Percentiles rank a stretch among this genome's conserved stretches.
These are phyloP conservation scores for Drosophila fungiperda DNA, from an alignment of 2,888 invertebrate species.

Conservation along the genomic window DNA sequence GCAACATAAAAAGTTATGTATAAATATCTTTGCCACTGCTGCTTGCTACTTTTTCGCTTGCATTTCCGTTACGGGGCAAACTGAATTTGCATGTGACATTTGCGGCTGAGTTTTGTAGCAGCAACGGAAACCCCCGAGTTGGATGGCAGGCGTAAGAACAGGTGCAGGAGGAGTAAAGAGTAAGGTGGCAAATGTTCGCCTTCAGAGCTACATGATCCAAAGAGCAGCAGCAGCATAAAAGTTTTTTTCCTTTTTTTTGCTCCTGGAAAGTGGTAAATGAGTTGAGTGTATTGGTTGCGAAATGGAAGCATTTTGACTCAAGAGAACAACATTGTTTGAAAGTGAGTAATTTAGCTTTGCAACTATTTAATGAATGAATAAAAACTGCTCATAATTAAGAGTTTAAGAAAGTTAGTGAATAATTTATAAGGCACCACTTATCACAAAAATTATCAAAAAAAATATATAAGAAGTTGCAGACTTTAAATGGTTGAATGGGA, in stretches of 20 bases:
- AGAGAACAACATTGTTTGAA: conserved; percentile 15
- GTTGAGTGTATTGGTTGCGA: conserved; percentile 3
- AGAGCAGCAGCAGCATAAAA: conserved; percentile 39
- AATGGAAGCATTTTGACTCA: conserved; percentile 15
- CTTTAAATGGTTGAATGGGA: background rate
- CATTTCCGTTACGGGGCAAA: conserved; percentile 71
- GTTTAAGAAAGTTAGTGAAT: background rate
- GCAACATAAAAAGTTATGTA: conserved; percentile 72
- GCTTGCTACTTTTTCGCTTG: conserved; percentile 65
- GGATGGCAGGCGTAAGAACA: conserved; percentile 24
- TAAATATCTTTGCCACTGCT: conserved; percentile 61
- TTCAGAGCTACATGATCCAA: conserved; percentile 44
- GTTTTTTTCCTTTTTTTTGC: conserved; percentile 1
- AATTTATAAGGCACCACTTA: background rate
- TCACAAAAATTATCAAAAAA: background rate
- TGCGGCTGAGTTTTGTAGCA: conserved; percentile 52
- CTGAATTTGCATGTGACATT: conserved; percentile 72
- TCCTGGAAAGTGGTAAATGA: conserved; percentile 28
- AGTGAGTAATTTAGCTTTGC: conserved; percentile 14
- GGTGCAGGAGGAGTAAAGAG: background rate
- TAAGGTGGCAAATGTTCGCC: conserved; percentile 21
- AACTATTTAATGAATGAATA: conserved; percentile 5
- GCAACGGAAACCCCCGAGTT: conserved; percentile 11
- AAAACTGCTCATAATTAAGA: conserved; percentile 3
- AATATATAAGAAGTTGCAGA: background rate